These are phyloP conservation scores for Chelonus formosanus DNA, from an alignment of 2,888 invertebrate species.

Conservation along the genomic window DNA sequence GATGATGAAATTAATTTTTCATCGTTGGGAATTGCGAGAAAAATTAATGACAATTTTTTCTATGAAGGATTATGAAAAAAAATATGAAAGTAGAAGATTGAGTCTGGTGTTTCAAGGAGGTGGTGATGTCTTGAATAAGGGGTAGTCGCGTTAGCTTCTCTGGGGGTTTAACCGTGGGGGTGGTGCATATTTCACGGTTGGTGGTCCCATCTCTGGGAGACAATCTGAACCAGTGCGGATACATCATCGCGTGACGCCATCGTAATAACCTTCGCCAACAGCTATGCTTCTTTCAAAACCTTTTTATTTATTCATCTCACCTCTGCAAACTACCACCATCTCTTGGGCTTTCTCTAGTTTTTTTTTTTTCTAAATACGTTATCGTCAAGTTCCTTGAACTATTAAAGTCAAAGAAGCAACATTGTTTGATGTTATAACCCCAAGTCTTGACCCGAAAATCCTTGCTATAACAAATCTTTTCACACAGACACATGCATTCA, in stretches of 20 bases:
- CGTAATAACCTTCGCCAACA: constrained; percentile 57
- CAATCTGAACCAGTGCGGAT: constrained; percentile 64
- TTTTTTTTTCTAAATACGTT: constrained; percentile 16
- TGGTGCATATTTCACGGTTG: constrained; percentile 65
- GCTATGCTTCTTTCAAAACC: constrained; percentile 55
- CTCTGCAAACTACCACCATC: constrained; percentile 44
- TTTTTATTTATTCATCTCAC: constrained; percentile 65
- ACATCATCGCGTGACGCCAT: constrained; percentile 64
- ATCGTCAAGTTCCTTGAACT: constrained; percentile 36
- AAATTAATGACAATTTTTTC: not conserved
- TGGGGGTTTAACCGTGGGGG: constrained; percentile 57
- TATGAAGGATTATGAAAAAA: not conserved
- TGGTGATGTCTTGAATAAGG: constrained; percentile 59
- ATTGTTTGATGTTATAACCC: constrained; percentile 14
- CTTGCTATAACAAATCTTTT: constrained; percentile 14
- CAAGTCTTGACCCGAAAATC: constrained; percentile 28
- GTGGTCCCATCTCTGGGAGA: constrained; percentile 65
- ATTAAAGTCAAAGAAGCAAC: constrained; percentile 18
- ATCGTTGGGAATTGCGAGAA: too few relatives aligned
- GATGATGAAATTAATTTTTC: too few relatives aligned
- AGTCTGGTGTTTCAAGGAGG: constrained; percentile 45
- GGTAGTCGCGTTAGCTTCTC: constrained; percentile 40
- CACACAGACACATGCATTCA: not conserved
- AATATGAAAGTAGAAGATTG: not conserved
- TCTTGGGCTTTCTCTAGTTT: constrained; percentile 30